Evolutionary conservation across 2,888 invertebrate genomes (phyloP), one percentile per base, ranked within the genome.

Genomic region (Clunio marinus): DNA sequence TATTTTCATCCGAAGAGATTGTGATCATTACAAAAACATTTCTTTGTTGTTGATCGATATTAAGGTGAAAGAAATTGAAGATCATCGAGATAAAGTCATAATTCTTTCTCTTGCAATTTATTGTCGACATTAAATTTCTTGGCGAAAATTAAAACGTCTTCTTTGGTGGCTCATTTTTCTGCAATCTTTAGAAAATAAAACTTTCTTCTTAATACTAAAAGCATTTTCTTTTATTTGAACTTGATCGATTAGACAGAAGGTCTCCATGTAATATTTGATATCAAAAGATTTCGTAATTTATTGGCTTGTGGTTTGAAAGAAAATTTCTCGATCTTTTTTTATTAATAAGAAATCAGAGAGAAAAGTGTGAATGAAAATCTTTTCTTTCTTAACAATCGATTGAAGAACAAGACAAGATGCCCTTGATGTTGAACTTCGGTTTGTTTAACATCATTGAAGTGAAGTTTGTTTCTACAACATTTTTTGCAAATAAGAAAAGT

Each of bases 231-330:
- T 63, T 37, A 20, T 24, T 17, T 25, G 4, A 15, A 27, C 27
- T 5, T 46, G 45, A 46, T 46, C 46, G 63, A 63, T 63, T 37
- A 37, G 37, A 27, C 63, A 37, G 37, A 10, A 7, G 63, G 63
- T 63, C 63, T 45, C 35, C 28, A 32, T 59, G 59, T 59, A 51
- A 51, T 3, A 51, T 51, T 51, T 51, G 51, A 51, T 51, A 51
- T 51, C 51, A 51, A 51, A 51, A 22, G 17, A 51, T 35, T 7
- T 7, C 7, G 15, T 32, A 65, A 65, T 46, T 65, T 65, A 65
- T 51, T 51, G 65, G 51, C 28, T 46, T 65, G 65, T 65, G 32
- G 51, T 51, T 65, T 57, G 13, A 57, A 7, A 13, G 27, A 46
- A 65, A n/a, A n/a, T n/a, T n/a, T n/a, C n/a, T n/a, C n/a, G n/a